phyloP scores from a whole-genome alignment of 2,113 vertebrate genomes.

The Tiliqua scincoides region DNA sequence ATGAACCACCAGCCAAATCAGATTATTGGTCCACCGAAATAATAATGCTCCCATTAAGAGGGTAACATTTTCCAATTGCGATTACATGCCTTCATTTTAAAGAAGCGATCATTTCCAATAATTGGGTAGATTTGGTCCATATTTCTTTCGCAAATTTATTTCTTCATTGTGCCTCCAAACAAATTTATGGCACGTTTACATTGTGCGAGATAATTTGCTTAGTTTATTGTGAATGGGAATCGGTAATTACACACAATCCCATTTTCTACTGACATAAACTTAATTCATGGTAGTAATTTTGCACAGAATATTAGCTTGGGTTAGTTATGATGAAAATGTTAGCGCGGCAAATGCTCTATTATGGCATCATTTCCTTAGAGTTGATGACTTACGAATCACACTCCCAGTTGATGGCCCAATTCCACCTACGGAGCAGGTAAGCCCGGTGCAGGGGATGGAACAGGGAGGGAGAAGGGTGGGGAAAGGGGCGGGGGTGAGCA shows the following conservation, averaged over 20 bases:
- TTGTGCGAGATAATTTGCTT: conserved; percentile 84
- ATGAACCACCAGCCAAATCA: conserved; percentile 72
- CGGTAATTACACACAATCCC: conserved; percentile 84
- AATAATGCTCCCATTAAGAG: conserved; percentile 80
- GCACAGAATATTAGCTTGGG: conserved; percentile 79
- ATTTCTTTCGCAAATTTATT: conserved; percentile 87
- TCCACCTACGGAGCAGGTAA: no score
- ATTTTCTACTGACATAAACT: conserved; percentile 84
- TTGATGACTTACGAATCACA: conserved; percentile 66
- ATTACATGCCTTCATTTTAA: conserved; percentile 85
- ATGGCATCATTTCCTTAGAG: conserved; percentile 65
- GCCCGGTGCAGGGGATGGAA: no score
- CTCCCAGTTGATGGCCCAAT: conserved; percentile 62
- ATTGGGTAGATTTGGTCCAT: conserved; percentile 82
- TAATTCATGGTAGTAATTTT: conserved; percentile 85
- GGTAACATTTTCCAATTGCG: conserved; percentile 82
- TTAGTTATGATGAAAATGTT: conserved; percentile 81
- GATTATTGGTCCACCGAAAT: conserved; percentile 79
- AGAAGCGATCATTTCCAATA: conserved; percentile 83
- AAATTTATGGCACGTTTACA: conserved; percentile 84
- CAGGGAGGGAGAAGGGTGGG: no score
- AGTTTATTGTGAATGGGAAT: conserved; percentile 87
- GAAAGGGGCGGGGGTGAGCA: no score
- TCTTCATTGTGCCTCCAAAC: conserved; percentile 85
- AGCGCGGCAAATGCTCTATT: conserved; percentile 68